A percentile compares a stretch with the other conserved stretches of the same genome.
phyloP scores from a whole-genome alignment of 1,140 invertebrate species.

The Drosophila lini region DNA sequence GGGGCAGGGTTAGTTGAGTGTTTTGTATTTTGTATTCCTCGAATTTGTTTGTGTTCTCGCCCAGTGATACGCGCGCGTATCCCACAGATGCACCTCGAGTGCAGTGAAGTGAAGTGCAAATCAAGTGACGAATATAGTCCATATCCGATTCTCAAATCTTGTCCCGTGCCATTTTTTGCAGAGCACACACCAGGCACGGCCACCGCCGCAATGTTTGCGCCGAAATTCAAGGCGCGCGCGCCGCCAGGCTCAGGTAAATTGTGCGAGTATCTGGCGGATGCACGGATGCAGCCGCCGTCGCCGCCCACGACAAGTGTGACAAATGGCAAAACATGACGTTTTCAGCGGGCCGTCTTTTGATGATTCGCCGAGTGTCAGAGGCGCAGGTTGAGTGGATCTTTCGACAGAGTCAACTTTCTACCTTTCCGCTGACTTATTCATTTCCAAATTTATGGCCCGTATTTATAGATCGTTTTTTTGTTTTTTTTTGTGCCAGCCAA shows the following conservation, averaged over 20 bases:
- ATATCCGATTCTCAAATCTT: background rate
- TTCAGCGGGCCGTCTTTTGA: constrained; percentile 56
- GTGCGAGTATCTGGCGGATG: constrained; percentile 24
- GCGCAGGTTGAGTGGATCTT: constrained; percentile 37
- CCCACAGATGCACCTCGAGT: background rate
- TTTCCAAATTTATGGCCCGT: constrained; percentile 63
- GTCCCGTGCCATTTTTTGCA: constrained; percentile 56
- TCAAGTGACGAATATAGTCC: constrained; percentile 18
- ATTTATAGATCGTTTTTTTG: constrained; percentile 60
- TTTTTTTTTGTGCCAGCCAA: constrained; percentile 1
- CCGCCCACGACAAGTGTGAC: constrained; percentile 30
- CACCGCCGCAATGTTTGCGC: constrained; percentile 87
- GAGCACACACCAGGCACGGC: constrained; percentile 63
- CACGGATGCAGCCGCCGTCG: constrained; percentile 34
- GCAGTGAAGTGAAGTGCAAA: constrained; percentile 26
- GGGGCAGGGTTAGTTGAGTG: constrained; percentile 81
- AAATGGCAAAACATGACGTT: constrained; percentile 72
- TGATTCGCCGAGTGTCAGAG: constrained; percentile 23
- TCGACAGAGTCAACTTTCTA: constrained; percentile 52
- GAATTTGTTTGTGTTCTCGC: constrained; percentile 31
- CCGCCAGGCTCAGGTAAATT: constrained; percentile 88
- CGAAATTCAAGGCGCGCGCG: constrained; percentile 91
- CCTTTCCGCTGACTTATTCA: constrained; percentile 42
- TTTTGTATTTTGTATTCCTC: constrained; percentile 32
- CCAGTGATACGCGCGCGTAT: constrained; percentile 12